These are phyloP conservation scores for Squalus acanthias DNA, from an alignment of 2,797 vertebrate genomes.

Conservation along the genomic window DNA sequence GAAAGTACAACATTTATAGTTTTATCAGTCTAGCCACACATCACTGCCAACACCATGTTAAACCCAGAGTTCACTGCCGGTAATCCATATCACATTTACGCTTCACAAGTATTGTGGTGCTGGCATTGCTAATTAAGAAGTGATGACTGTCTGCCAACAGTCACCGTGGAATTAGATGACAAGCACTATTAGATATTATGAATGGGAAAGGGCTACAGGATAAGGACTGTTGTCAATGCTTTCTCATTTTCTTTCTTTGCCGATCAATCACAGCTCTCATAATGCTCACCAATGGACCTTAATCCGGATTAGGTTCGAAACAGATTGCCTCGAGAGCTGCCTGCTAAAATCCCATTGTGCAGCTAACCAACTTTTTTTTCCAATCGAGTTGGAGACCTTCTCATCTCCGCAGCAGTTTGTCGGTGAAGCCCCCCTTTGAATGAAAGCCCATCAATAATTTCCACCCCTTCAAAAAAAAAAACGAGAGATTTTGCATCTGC, in stretches of 20 bases:
- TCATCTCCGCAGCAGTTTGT: neutral
- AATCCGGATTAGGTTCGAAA: neutral
- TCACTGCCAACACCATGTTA: neutral
- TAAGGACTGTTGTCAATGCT: neutral
- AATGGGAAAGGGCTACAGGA: neutral
- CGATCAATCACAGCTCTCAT: neutral
- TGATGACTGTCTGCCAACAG: neutral
- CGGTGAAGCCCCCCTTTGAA: neutral
- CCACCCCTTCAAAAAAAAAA: neutral
- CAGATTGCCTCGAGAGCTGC: neutral
- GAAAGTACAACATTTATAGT: neutral
- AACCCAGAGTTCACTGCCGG: neutral
- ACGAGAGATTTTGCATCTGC: neutral
- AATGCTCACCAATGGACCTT: neutral
- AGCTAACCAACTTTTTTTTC: neutral
- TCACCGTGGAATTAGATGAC: neutral
- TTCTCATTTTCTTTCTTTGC: neutral
- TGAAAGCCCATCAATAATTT: neutral
- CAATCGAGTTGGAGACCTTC: neutral
- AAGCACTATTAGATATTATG: neutral
- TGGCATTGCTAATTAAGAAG: neutral
- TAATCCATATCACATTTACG: neutral
- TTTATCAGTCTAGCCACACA: neutral
- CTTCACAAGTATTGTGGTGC: neutral
- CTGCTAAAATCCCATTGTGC: neutral